Percentiles rank a stretch among this genome's conserved stretches.
phyloP scores from a whole-genome alignment of 1,140 invertebrate species.

The Calliopsis andreniformis region DNA sequence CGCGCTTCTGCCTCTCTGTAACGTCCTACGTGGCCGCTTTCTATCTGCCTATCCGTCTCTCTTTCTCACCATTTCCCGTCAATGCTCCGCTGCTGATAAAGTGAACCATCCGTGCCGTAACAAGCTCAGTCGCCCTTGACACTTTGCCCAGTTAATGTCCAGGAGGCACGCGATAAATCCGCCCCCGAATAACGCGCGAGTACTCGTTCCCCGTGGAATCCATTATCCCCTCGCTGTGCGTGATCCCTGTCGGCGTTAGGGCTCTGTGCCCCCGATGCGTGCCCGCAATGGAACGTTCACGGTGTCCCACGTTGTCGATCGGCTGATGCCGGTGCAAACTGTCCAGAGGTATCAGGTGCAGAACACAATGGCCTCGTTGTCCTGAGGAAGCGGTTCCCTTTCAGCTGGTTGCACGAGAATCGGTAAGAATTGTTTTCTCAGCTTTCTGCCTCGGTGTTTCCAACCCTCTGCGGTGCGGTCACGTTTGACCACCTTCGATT shows the following conservation, averaged over 20 bases:
- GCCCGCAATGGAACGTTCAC: not conserved
- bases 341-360: not conserved
- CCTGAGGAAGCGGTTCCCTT: not conserved
- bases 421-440: constrained; percentile 4
- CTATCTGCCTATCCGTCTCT: constrained; percentile 61
- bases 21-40: constrained; percentile 44
- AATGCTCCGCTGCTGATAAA: constrained; percentile 65
- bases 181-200: constrained; percentile 56
- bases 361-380: not conserved
- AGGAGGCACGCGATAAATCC: constrained; percentile 67
- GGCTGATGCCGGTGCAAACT: not conserved
- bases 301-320: not conserved
- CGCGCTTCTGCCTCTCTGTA: constrained; percentile 15
- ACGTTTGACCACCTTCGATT: too few relatives aligned
- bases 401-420: not conserved
- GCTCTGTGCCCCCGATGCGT: not conserved
- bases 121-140: constrained; percentile 77
- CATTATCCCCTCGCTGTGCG: constrained; percentile 46
- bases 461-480: not conserved
- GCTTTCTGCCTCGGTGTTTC: not conserved
- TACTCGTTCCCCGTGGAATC: constrained; percentile 40
- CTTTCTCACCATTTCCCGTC: constrained; percentile 59
- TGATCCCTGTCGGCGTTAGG: constrained; percentile 5
- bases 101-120: constrained; percentile 55
- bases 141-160: constrained; percentile 75